Conservation (phyloP, 2,113 vertebrate species). For the Labeo rohita region DNA sequence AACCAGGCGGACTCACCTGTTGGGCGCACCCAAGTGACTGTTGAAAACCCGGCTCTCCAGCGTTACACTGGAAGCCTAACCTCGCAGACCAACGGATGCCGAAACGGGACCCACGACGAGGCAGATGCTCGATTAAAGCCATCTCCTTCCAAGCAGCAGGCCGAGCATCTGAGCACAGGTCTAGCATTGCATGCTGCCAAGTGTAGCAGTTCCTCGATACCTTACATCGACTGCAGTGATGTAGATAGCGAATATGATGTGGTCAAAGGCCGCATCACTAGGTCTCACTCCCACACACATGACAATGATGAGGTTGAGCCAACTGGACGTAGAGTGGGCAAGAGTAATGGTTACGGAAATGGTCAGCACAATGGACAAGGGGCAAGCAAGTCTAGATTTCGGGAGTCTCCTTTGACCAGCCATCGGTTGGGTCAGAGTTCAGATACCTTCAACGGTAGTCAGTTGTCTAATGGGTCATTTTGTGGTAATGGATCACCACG, state of each 20-base stretch:
- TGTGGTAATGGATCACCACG: slow-evolving; percentile 61
- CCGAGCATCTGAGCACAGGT: slow-evolving; percentile 86
- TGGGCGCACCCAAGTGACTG: slow-evolving; percentile 67
- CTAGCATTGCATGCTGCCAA: slow-evolving; percentile 85
- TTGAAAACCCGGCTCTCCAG: slow-evolving; percentile 65
- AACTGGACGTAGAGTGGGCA: slow-evolving; percentile 71
- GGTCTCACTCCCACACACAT: slow-evolving; percentile 81
- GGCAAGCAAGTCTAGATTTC: slow-evolving; percentile 31
- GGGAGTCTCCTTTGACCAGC: slow-evolving; percentile 18
- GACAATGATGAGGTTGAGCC: slow-evolving; percentile 85
- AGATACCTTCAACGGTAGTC: slow-evolving; percentile 78
- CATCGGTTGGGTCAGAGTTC: slow-evolving; percentile 73
- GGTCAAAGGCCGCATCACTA: slow-evolving; percentile 77
- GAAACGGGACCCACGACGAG: slow-evolving; percentile 62
- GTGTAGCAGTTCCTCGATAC: slow-evolving; percentile 84
- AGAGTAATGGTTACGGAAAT: slow-evolving; percentile 31
- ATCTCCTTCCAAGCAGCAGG: slow-evolving; percentile 64
- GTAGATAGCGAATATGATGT: slow-evolving; percentile 85
- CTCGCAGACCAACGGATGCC: slow-evolving; percentile 71
- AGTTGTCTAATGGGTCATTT: slow-evolving; percentile 65
- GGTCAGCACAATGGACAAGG: slow-evolving; percentile 32
- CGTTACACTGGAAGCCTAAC: slow-evolving; percentile 68
- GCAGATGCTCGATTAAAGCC: slow-evolving; percentile 69
- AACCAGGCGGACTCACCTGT: slow-evolving; percentile 72
- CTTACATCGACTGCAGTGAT: slow-evolving; percentile 88